These are phyloP conservation scores for Buathra laborator DNA, from an alignment of 2,888 invertebrate species.

Conservation along the genomic window DNA sequence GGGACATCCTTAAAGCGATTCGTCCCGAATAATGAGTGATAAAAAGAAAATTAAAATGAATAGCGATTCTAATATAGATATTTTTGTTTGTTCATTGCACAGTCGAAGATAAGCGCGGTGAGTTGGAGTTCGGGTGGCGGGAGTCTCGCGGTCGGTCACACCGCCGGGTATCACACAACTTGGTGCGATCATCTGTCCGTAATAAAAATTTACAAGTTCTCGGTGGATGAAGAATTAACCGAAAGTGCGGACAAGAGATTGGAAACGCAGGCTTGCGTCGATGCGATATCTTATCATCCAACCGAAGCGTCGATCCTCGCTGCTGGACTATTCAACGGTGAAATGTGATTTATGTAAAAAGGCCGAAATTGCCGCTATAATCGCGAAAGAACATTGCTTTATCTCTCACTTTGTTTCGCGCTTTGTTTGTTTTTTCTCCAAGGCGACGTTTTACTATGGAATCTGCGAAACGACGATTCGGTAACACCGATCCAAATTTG, in stretches of 20 bases:
- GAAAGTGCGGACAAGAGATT: slow-evolving; percentile 75
- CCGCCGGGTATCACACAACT: slow-evolving; percentile 77
- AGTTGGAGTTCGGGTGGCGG: slow-evolving; percentile 83
- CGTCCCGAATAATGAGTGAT: no score
- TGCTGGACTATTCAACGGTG: slow-evolving; percentile 84
- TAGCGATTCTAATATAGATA: no score
- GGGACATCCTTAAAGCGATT: no score
- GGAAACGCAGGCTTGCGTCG: slow-evolving; percentile 85
- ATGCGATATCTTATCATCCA: slow-evolving; percentile 85
- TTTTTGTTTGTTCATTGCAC: slow-evolving; percentile 31
- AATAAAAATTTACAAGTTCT: slow-evolving; percentile 80
- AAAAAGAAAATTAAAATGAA: no score
- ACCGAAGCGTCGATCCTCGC: slow-evolving; percentile 85
- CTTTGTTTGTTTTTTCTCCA: slow-evolving; percentile 30
- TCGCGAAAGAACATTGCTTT: neutral
- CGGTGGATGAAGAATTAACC: slow-evolving; percentile 76
- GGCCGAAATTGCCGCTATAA: neutral
- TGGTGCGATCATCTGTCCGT: slow-evolving; percentile 82
- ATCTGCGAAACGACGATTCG: slow-evolving; percentile 79
- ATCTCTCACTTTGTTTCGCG: neutral
- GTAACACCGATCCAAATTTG: slow-evolving; percentile 77
- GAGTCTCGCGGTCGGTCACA: slow-evolving; percentile 79
- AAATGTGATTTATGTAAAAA: slow-evolving; percentile 39
- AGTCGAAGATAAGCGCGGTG: slow-evolving; percentile 81
- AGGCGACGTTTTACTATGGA: slow-evolving; percentile 84